These are phyloP conservation scores for Lichenostomus cassidix DNA, from an alignment of 2,113 vertebrate species.

Conservation along the genomic window DNA sequence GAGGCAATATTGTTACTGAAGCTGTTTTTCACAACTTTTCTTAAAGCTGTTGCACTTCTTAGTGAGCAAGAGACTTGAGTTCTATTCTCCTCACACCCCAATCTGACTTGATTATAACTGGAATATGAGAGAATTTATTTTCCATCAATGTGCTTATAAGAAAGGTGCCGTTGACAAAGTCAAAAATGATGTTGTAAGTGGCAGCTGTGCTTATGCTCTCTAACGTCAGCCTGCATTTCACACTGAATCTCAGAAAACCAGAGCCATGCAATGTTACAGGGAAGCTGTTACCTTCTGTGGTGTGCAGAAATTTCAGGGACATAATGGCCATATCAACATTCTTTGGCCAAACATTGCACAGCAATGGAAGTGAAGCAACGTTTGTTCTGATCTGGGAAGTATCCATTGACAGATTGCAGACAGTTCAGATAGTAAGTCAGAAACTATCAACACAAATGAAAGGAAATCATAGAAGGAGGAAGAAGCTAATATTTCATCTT, in stretches of 20 bases:
- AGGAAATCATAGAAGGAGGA: constrained; percentile 42
- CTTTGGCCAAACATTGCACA: background rate
- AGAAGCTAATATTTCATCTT: constrained; percentile 58
- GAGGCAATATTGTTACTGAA: background rate
- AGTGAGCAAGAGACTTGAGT: background rate
- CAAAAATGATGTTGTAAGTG: background rate
- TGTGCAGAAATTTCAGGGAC: background rate
- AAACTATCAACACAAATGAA: constrained; percentile 52
- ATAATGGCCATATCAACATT: background rate
- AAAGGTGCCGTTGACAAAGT: background rate
- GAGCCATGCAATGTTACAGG: background rate
- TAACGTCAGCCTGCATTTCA: background rate
- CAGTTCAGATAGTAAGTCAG: constrained; percentile 46
- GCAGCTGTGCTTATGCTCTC: background rate
- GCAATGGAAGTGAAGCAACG: background rate
- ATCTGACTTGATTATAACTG: background rate
- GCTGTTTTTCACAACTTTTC: background rate
- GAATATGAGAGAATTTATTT: background rate
- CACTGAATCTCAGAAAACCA: background rate
- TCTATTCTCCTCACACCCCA: rapidly evolving
- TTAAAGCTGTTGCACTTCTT: background rate
- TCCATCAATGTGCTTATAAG: background rate
- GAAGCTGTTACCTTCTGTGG: background rate
- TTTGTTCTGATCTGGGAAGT: constrained; percentile 46
- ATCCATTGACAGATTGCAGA: constrained; percentile 32